Conservation (phyloP, 2,113 vertebrate genomes). For the Calonectris borealis region DNA sequence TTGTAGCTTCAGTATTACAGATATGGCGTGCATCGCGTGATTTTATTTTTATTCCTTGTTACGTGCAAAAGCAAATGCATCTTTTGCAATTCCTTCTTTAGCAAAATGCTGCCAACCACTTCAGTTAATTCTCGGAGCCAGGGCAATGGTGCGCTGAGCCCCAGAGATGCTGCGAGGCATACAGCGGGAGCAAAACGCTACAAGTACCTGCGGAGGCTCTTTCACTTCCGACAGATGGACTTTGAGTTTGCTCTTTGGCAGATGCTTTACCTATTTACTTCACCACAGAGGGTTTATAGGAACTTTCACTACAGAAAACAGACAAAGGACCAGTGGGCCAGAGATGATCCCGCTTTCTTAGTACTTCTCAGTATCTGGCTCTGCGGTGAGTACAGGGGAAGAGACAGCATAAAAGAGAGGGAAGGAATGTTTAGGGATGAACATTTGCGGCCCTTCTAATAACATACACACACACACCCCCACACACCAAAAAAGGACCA, state of each 20-base stretch:
- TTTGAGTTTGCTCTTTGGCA: constrained; percentile 98
- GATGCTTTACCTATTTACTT: constrained; percentile 97
- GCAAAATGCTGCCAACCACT: constrained; percentile 91
- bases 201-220: constrained; percentile 91
- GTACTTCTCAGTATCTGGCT: constrained; percentile 95
- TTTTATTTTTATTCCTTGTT: not conserved
- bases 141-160: constrained; percentile 78
- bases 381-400: constrained; percentile 80
- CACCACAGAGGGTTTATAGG: constrained; percentile 94
- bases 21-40: accelerated
- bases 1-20: not conserved
- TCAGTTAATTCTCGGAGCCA: constrained; percentile 66
- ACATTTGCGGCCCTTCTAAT: accelerated
- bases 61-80: accelerated
- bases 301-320: constrained; percentile 99
- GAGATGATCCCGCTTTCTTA: constrained; percentile 95
- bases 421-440: not conserved
- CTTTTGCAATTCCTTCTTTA: not conserved
- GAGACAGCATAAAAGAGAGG: not conserved
- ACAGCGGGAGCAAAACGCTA: constrained; percentile 94
- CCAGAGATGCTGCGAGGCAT: constrained; percentile 87
- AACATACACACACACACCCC: too few relatives aligned
- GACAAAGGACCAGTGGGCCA: constrained; percentile 98
- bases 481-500: not conserved
- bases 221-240: constrained; percentile 94